Evolutionary conservation across 2,797 vertebrate genomes (phyloP), one percentile per base, ranked within the genome.

Genomic region (Stomatorhinus walkeri): DNA sequence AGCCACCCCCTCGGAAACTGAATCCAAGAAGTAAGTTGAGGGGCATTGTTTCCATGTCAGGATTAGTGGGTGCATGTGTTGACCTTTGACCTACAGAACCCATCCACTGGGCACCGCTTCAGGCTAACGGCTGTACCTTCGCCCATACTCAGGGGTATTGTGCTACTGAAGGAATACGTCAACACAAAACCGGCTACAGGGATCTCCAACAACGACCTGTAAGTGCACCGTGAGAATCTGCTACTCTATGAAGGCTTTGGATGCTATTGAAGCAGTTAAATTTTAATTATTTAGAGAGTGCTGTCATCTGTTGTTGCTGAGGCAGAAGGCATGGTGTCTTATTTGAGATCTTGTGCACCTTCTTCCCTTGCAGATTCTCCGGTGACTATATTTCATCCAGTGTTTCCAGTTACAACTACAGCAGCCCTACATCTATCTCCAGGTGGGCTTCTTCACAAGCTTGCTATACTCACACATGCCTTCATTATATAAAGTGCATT

Each of bases 111-210:
- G 54, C 56, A 19, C 28, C 19, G 8, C 36, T 68, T 14, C 19
- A n/a, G 22, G 43, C 54, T 61, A 22, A 54, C 5, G 16, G 10
- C n/a, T 72, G 5, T 43, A 14, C 43, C 1, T 6, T 88, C 49
- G 72, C 9, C 68, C 68, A 88, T 5, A 91, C 91, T 36, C 46
- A 96, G 95, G 93, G 89, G 90, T 10, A 91, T 94, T 89, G 95
- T 96, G 88, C 98, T 96, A 3, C 90, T 98, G 91, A 98, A 98
- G 93, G 95, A 98, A 88, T 98, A 97, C 0, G 90, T 97, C 89
- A 96, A 96, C 90, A 90, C 94, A 40, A 91, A 4, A 92, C 92
- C 10, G 72, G 92, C 51, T 95, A 93, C 81, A 51, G 89, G 9
- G 36, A 61, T 48, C 88, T 92, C 93, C 59, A 0, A 1, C 4